Evolutionary conservation across 2,113 vertebrate species (phyloP), one percentile per base, ranked within the genome.

Genomic region (Rhombomys opimus): DNA sequence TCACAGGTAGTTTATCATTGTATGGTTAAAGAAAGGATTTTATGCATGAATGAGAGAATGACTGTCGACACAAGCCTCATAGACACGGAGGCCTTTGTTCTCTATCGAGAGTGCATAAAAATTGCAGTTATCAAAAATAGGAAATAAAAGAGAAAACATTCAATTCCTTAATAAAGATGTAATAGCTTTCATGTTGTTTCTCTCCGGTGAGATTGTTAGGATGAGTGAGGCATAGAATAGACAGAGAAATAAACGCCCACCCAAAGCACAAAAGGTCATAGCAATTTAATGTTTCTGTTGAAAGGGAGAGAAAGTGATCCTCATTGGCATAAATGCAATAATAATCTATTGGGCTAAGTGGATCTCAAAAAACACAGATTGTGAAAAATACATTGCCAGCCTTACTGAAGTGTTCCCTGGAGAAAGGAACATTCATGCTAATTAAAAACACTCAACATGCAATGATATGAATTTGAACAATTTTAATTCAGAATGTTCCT

Each of bases 401-500:
- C 22, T 88, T 93, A 85, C n/a, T 94, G 85, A 93, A 93, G 84
- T 73, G 30, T 72, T 94, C 65, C 46, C 76, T 67, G 46, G 46
- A 96, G 87, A 57, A 87, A 87, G 25, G 8, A 85, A 94, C 59
- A 95, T 65, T 95, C 30, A 27, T 67, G 30, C 23, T 96, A 97
- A 93, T 97, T 96, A 93, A 86, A 76, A 87, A 94, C 87, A 78
- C 41, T 78, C 77, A 77, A 63, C 23, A 93, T 63, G 30, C 15
- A 68, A 5, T 70, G 50, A 80, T 93, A 87, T 9, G 63, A 94
- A 96, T 61, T 92, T 94, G 41, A 89, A 95, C 27, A 87, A 87
- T 75, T 81, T 96, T 94, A 91, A 96, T 96, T 96, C 96, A 92
- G 35, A 87, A 75, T n/a, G 92, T 94, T 17, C 77, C 95, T 96